Conservation (phyloP, 2,113 vertebrate species). For the Oophaga pumilio region DNA sequence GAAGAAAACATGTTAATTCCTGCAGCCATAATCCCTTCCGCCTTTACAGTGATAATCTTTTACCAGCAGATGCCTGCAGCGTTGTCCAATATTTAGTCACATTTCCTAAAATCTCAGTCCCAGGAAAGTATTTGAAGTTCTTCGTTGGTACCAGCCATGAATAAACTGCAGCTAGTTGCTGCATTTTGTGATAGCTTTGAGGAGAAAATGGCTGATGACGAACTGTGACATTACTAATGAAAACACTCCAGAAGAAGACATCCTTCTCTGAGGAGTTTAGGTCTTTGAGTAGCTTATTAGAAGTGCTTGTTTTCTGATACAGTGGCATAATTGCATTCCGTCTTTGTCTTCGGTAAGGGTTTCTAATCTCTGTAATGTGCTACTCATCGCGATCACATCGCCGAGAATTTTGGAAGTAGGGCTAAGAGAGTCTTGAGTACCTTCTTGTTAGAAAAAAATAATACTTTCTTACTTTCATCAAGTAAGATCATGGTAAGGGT, state of each 20-base stretch:
- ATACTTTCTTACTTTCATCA: too few species aligned
- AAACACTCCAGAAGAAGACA: slow-evolving; percentile 1
- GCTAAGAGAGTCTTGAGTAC: not conserved
- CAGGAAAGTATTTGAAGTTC: slow-evolving; percentile 51
- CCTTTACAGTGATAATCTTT: slow-evolving; percentile 50
- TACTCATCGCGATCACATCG: not conserved
- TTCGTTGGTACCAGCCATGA: slow-evolving; percentile 2
- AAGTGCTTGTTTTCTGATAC: not conserved
- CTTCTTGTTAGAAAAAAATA: too few species aligned
- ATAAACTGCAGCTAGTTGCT: slow-evolving; percentile 39
- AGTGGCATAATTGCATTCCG: not conserved
- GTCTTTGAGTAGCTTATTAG: slow-evolving; percentile 21
- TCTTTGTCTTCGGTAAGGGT: not conserved
- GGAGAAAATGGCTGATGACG: not conserved
- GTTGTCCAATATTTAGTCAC: slow-evolving; percentile 38
- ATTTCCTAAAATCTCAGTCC: slow-evolving; percentile 51
- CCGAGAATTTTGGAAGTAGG: not conserved
- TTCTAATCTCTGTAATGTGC: not conserved
- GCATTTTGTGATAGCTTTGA: slow-evolving; percentile 50
- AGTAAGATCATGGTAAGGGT: too few species aligned
- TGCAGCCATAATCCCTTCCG: slow-evolving; percentile 37
- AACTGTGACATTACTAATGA: not conserved
- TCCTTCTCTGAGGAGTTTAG: not conserved
- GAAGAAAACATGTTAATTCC: slow-evolving; percentile 44
- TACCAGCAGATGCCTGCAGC: slow-evolving; percentile 45